Evolutionary conservation across 2,797 vertebrate genomes (phyloP), one percentile per base, ranked within the genome.

Genomic region (Hyperoplus immaculatus): DNA sequence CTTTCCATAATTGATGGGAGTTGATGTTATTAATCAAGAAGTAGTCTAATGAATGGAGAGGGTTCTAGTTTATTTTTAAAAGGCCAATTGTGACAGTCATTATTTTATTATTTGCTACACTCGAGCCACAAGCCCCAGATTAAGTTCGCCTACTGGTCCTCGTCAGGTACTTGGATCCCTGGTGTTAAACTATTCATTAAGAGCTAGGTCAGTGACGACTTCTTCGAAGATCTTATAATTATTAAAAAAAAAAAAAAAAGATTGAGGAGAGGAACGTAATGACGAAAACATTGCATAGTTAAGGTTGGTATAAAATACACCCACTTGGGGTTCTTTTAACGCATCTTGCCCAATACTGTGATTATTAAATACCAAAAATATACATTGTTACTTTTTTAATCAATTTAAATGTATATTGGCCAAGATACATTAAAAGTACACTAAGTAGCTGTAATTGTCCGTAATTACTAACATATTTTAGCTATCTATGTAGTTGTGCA

Each of bases 381-480:
- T 29, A 29, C 29, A 29, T 29, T 29, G 29, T 29, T 29, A 21
- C 29, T 29, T 29, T 29, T 29, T 29, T 29, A 29, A 29, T 29
- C 29, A 29, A 29, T 29, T 29, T 29, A 29, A 29, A 29, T 29
- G 29, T 29, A 29, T 29, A 29, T 29, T 29, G 29, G 29, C 29
- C 29, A 29, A 29, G 29, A 29, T 29, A 29, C 29, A 29, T 29
- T 29, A 29, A 29, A 29, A 29, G 29, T 29, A 29, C 29, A 29
- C 29, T 3, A 29, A 29, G 3, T 29, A 29, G 29, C 29, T 29
- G 29, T 29, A 29, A 54, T 21, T 29, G 66, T 50, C 36, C 46
- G 49, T 42, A 8, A 75, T 78, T 70, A 50, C 58, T 59, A 39
- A 49, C 61, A 81, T 63, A 55, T 61, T 36, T 47, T 29, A 10